phyloP scores from a whole-genome alignment of 2,113 vertebrate genomes.

The Percopsis transmontana region DNA sequence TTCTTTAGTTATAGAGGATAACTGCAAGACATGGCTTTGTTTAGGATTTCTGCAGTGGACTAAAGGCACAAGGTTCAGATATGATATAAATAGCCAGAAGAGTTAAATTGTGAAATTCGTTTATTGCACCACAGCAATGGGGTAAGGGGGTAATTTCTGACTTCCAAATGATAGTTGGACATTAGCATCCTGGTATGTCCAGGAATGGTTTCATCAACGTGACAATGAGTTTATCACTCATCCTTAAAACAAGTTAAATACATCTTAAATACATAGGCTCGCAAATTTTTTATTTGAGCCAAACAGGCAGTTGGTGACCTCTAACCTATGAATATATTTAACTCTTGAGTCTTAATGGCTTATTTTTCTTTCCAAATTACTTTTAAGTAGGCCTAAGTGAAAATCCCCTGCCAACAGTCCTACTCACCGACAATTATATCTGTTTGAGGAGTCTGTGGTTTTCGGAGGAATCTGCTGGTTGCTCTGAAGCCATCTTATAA shows the following conservation, averaged over 20 bases:
- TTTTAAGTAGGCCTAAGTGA: not conserved
- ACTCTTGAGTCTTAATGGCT: not conserved
- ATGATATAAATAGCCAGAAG: too few relatives aligned
- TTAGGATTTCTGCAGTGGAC: conserved; percentile 3
- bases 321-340: not conserved
- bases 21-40: conserved; percentile 32
- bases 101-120: too few relatives aligned
- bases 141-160: too few relatives aligned
- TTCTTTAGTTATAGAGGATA: conserved; percentile 42
- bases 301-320: not conserved
- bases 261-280: too few relatives aligned
- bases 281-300: not conserved
- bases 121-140: too few relatives aligned
- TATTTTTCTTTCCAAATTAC: not conserved
- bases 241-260: too few relatives aligned
- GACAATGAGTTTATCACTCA: too few relatives aligned
- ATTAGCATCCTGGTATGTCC: too few relatives aligned
- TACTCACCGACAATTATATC: conserved; percentile 24
- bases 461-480: not conserved
- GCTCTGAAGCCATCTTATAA: conserved; percentile 46
- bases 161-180: too few relatives aligned
- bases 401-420: conserved; percentile 39
- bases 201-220: too few relatives aligned
- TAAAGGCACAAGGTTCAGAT: too few relatives aligned
- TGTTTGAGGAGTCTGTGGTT: conserved; percentile 22